A percentile compares a stretch with the other conserved stretches of the same genome.
These are phyloP conservation scores for Chydorus sphaericus DNA, from an alignment of 2,888 invertebrate genomes.

Conservation along the genomic window DNA sequence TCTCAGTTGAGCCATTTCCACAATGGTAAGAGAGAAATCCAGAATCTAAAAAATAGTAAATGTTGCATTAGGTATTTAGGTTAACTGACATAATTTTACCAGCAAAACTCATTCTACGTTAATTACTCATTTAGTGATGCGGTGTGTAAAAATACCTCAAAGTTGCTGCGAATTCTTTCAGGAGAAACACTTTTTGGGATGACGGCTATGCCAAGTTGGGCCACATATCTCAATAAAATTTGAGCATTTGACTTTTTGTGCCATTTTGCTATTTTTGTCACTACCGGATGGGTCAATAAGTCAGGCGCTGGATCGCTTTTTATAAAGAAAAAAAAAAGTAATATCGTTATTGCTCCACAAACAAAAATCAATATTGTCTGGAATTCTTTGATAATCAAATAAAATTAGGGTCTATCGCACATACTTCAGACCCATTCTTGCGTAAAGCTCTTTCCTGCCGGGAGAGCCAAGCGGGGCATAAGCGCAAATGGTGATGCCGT, in stretches of 20 bases:
- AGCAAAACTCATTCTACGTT: conserved; percentile 6
- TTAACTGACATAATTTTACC: too few species aligned
- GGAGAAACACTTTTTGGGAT: conserved; percentile 75
- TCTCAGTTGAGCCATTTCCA: conserved; percentile 15
- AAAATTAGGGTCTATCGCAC: neutral
- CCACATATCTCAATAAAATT: conserved; percentile 49
- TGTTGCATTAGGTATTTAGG: too few species aligned
- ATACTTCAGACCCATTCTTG: neutral
- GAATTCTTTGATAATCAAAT: neutral
- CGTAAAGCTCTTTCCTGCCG: neutral
- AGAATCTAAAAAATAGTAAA: too few species aligned
- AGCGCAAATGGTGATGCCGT: conserved; percentile 22
- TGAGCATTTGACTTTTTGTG: conserved; percentile 58
- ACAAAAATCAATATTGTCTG: too few species aligned
- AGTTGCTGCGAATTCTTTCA: conserved; percentile 54
- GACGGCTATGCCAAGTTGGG: conserved; percentile 54
- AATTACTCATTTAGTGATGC: neutral
- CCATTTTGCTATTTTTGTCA: conserved; percentile 27
- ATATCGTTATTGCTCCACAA: too few species aligned
- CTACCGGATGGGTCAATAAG: conserved; percentile 28
- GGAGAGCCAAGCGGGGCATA: conserved; percentile 12
- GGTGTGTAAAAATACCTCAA: conserved; percentile 25
- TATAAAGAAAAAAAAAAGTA: too few species aligned
- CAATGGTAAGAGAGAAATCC: conserved; percentile 14
- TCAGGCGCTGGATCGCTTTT: too few species aligned